Evolutionary conservation across 2,797 vertebrate species (phyloP).

Genomic region (Spinibarbus caldwelli): DNA sequence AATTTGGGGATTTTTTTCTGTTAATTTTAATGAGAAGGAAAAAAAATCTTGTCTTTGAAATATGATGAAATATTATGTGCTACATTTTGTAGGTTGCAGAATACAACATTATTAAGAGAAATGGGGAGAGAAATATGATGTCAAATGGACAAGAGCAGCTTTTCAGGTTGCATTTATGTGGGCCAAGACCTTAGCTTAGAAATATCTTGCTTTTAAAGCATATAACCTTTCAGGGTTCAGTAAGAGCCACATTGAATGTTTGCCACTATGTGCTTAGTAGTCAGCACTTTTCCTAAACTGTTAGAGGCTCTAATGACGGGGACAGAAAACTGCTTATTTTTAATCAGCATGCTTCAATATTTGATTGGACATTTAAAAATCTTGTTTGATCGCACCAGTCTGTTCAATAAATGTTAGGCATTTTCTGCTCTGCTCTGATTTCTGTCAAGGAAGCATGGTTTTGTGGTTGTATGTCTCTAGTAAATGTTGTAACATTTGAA

Average conservation of each 20-base stretch:
- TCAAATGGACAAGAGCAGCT: background rate
- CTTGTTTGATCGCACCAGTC: background rate
- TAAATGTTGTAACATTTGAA: conserved; percentile 6
- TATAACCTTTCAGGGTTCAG: background rate
- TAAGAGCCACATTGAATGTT: conserved; percentile 6
- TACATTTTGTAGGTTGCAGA: background rate
- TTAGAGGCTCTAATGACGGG: background rate
- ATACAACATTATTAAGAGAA: background rate
- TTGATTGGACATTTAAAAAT: background rate
- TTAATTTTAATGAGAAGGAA: background rate
- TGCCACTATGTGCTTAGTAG: background rate
- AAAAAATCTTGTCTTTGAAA: background rate
- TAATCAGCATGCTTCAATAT: background rate
- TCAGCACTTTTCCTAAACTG: background rate
- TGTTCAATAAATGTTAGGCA: background rate
- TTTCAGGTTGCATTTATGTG: background rate
- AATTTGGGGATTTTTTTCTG: background rate
- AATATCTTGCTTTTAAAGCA: background rate
- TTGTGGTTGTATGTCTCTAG: background rate
- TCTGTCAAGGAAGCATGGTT: background rate
- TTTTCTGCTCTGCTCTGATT: background rate
- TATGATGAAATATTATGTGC: background rate
- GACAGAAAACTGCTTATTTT: background rate
- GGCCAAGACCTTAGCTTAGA: background rate
- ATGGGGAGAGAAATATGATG: background rate